Base-by-base conservation (phyloP, 2,797 vertebrate species). In the Coreius guichenoti region DNA sequence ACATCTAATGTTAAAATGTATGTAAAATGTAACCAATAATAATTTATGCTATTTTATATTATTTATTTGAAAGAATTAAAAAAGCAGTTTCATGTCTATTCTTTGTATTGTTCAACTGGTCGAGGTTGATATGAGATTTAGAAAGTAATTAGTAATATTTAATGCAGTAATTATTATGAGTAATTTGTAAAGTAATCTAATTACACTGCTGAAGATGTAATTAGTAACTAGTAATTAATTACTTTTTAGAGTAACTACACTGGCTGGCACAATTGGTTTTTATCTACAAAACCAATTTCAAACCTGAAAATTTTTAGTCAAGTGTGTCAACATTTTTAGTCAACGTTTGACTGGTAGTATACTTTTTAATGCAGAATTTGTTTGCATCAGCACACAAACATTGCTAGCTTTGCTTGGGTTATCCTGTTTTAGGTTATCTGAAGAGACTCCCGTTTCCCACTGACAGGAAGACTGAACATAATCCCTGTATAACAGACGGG, bases 401-500 rank as follows among this genome's bases (percentile, higher is more conserved):
- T 26, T 36, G 16, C 43, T 39, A 43, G 26, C 61, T 63, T 56
- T 4, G 6, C 81, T 47, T 61, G 54, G 5, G 12, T 45, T 31
- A 58, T 5, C 8, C 58, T 36, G 29, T 69, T 70, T 72, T 16
- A 36, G 63, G 39, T 33, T 29, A 61, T 77, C 33, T 26, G 51
- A 82, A 69, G 73, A 81, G 36, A 69, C 26, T 76, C 29, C 17
- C 2, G n/a, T 75, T 87, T 78, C 80, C 65, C 82, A 68, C 29
- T 26, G 33, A 84, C 56, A 51, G 75, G 39, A 69, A 81, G 84
- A 79, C 70, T 29, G 54, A 51, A 23, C 7, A 72, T 82, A 45
- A 81, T 78, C 61, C 39, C 72, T 54, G 39, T 86, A 67, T 83
- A 87, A 72, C 39, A 75, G 45, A 29, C 16, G n/a, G 69, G 80